Evolutionary conservation across 2,797 vertebrate species (phyloP), one percentile per base, ranked within the genome.

Genomic region (Buphagus erythrorhynchus): DNA sequence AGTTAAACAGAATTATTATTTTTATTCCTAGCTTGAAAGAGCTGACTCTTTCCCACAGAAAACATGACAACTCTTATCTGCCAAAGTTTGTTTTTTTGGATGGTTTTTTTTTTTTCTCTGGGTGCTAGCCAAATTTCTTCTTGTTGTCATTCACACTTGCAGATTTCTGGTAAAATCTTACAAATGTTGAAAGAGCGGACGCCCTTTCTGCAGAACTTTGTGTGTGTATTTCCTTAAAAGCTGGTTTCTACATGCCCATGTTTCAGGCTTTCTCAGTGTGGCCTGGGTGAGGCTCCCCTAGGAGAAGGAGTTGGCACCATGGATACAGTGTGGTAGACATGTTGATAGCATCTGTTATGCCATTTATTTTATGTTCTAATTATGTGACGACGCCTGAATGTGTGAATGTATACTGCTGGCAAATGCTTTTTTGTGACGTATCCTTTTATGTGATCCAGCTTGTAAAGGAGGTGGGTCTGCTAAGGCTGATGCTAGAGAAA

Each of bases 31-130:
- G 40, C 28, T 88, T 77, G 68, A 91, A 92, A 95, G 68, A 94
- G 81, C 81, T 85, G 88, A 95, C 43, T 90, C 45, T 90, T 93
- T 83, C 58, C 76, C 61, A 43, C 35, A 76, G 81, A 89, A 95
- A 95, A 95, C 54, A 93, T 92, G 90, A 94, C 84, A 92, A 93
- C 88, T 95, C 81, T 57, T 82, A 84, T 87, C 69, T 95, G 91
- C 82, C 82, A 93, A 71, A 91, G 46, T 82, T 82, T 87, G 58
- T 11, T 42, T 31, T 77, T 68, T 54, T 6, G 14, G 13, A 1
- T 35, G 2, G n/a, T n/a, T 2, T 1, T 13, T 52, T 48, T 74
- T 43, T 15, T 45, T n/a, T 22, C 9, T n/a, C 76, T 74, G 89
- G 62, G 48, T 48, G 54, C 61, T 75, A 77, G 93, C 91, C 95